phyloP scores from a whole-genome alignment of 2,888 invertebrate genomes.

The Thecophora atra region DNA sequence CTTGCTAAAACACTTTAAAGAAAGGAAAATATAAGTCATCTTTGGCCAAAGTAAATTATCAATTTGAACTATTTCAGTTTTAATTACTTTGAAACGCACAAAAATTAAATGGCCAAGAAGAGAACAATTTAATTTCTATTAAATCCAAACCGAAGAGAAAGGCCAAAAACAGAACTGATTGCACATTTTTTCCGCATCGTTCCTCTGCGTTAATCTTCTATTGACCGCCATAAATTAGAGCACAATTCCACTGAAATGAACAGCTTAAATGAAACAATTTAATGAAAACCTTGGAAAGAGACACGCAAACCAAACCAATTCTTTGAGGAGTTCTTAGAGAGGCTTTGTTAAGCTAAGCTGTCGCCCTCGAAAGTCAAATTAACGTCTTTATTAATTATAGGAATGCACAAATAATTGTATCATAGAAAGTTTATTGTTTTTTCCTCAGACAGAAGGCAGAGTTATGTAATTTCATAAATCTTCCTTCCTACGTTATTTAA shows the following conservation, averaged over 20 bases:
- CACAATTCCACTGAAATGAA: constrained; percentile 4
- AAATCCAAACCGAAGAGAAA: background rate
- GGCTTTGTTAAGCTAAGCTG: constrained; percentile 15
- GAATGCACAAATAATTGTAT: too few species aligned
- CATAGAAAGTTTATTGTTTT: background rate
- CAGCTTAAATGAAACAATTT: background rate
- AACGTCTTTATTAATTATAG: background rate
- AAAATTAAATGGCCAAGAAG: background rate
- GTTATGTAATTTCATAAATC: too few species aligned
- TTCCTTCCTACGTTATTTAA: too few species aligned
- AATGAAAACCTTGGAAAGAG: background rate
- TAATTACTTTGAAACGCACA: constrained; percentile 24
- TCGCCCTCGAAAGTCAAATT: background rate
- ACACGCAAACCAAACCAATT: background rate
- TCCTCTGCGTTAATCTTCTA: constrained; percentile 29
- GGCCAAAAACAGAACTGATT: background rate
- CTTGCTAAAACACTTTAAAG: too few species aligned
- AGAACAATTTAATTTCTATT: too few species aligned
- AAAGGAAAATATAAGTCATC: too few species aligned
- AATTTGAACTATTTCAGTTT: constrained; percentile 20
- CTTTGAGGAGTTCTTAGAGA: constrained; percentile 23
- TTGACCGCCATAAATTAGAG: constrained; percentile 29
- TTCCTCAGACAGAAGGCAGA: too few species aligned
- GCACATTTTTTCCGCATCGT: constrained; percentile 35
- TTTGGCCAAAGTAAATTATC: background rate